Percentiles rank a stretch among this genome's conserved stretches.
Evolutionary conservation across 1,140 invertebrate genomes (phyloP).

Genomic region (Delia radicum): DNA sequence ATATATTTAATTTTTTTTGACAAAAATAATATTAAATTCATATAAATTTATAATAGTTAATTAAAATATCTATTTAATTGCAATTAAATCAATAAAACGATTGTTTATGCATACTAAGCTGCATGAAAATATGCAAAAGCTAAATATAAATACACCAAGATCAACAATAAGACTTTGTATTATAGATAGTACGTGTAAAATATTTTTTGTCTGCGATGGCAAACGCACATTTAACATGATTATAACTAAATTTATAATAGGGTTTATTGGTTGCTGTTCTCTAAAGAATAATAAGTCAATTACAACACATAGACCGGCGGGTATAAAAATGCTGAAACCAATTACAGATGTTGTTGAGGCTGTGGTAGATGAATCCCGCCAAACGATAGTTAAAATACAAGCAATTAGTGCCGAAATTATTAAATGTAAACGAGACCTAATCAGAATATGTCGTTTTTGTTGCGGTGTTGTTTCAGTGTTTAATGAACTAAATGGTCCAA

Average conservation of each 20-base stretch:
- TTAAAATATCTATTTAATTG: slow-evolving; percentile 25
- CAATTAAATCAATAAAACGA: slow-evolving; percentile 14
- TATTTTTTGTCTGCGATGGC: slow-evolving; percentile 6
- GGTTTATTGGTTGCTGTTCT: slow-evolving; percentile 17
- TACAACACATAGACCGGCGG: slow-evolving; percentile 7
- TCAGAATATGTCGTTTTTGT: not conserved
- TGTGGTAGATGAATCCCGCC: not conserved
- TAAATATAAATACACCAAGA: slow-evolving; percentile 19
- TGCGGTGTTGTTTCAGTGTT: not conserved
- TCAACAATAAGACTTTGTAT: slow-evolving; percentile 24
- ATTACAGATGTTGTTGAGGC: not conserved
- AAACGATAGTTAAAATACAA: slow-evolving; percentile 7
- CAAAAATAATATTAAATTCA: not conserved
- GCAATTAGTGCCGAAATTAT: slow-evolving; percentile 8
- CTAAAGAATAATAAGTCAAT: slow-evolving; percentile 20
- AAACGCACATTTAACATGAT: slow-evolving; percentile 6
- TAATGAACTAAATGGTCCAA: not conserved
- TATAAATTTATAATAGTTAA: not conserved
- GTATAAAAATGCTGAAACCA: slow-evolving; percentile 18
- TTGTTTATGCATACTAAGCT: slow-evolving; percentile 7
- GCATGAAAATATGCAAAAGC: slow-evolving; percentile 21
- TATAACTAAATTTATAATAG: slow-evolving; percentile 14
- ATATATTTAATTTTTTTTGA: not conserved
- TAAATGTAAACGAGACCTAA: slow-evolving; percentile 14
- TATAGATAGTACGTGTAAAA: not conserved